These are phyloP conservation scores for Drosophila repleta DNA, from an alignment of 1,140 invertebrate genomes.

Conservation along the genomic window DNA sequence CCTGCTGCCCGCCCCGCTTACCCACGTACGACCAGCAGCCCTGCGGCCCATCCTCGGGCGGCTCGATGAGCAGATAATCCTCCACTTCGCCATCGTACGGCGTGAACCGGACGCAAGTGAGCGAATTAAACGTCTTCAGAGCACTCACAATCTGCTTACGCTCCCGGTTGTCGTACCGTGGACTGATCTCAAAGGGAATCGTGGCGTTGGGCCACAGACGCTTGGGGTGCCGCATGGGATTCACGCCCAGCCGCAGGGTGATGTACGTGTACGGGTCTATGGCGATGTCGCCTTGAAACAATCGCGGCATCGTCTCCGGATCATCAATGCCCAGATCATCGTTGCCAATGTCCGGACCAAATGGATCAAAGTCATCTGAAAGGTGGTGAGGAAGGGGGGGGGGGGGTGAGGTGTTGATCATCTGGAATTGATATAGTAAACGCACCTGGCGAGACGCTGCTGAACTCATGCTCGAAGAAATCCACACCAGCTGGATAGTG, in stretches of 20 bases:
- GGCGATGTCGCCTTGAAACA: conserved; percentile 89
- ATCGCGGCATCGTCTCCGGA: conserved; percentile 88
- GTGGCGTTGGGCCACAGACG: conserved; percentile 88
- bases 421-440: conserved; percentile 3
- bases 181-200: conserved; percentile 89
- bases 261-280: conserved; percentile 85
- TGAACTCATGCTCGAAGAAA: conserved; percentile 80
- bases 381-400: neutral
- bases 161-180: conserved; percentile 85
- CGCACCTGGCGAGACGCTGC: conserved; percentile 63
- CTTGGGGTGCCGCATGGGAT: conserved; percentile 85
- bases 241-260: conserved; percentile 87
- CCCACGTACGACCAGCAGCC: conserved; percentile 94
- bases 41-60: conserved; percentile 87
- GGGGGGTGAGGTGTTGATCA: neutral
- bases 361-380: conserved; percentile 67
- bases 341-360: conserved; percentile 62
- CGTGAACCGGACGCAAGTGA: conserved; percentile 90
- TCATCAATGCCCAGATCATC: conserved; percentile 84
- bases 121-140: conserved; percentile 88
- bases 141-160: conserved; percentile 86
- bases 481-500: conserved; percentile 71
- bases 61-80: conserved; percentile 89
- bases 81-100: conserved; percentile 87
- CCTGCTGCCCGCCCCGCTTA: conserved; percentile 85